These are phyloP conservation scores for Sympetrum striolatum DNA, from an alignment of 2,888 invertebrate species.

Conservation along the genomic window DNA sequence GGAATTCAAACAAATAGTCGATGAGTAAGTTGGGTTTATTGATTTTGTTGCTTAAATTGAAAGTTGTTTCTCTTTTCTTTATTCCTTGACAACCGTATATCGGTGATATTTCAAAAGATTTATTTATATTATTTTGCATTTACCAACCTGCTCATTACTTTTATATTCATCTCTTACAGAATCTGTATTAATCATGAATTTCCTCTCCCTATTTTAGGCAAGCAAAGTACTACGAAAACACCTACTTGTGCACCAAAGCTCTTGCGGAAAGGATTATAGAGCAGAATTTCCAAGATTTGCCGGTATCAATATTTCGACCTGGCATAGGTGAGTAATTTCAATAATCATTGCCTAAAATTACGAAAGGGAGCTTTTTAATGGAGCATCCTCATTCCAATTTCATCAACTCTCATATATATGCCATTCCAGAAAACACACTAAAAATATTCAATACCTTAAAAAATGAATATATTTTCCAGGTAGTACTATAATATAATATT, in stretches of 20 bases:
- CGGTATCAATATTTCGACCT: neutral
- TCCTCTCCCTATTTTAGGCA: neutral
- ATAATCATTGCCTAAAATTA: neutral
- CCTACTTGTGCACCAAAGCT: conserved; percentile 10
- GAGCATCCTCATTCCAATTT: too few species aligned
- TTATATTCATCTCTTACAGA: neutral
- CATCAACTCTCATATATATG: too few species aligned
- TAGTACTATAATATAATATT: too few species aligned
- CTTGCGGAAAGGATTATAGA: conserved; percentile 8
- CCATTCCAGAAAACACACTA: too few species aligned
- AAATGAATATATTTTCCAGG: too few species aligned
- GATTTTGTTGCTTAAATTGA: neutral
- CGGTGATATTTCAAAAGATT: too few species aligned
- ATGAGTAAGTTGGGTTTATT: neutral
- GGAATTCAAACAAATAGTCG: neutral
- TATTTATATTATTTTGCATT: too few species aligned
- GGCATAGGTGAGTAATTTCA: neutral
- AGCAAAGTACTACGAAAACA: neutral
- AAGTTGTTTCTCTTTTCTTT: neutral
- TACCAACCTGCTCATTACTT: too few species aligned
- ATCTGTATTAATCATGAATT: neutral
- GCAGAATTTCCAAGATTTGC: neutral
- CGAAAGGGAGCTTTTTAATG: too few species aligned
- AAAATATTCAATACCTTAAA: too few species aligned
- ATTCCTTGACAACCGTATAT: too few species aligned